A percentile compares a stretch with the other conserved stretches of the same genome.
phyloP scores from a whole-genome alignment of 2,113 vertebrate species.

The Perca fluviatilis region DNA sequence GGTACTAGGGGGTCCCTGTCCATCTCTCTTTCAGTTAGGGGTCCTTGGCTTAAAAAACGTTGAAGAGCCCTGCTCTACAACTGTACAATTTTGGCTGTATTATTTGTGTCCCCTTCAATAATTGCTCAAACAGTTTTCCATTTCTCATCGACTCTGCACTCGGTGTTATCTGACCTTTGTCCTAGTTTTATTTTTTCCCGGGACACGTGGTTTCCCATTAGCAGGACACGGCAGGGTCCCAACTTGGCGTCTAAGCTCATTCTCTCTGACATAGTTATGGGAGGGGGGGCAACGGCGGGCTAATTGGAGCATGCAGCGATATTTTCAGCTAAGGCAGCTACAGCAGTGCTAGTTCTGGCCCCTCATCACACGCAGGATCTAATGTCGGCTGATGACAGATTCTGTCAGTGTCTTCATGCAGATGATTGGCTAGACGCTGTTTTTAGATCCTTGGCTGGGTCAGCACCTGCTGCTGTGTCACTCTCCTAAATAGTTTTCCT shows the following conservation, averaged over 20 bases:
- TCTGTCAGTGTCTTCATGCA: slow-evolving; percentile 35
- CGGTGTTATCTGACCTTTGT: slow-evolving; percentile 21
- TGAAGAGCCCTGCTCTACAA: too few relatives aligned
- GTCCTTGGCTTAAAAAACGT: too few relatives aligned
- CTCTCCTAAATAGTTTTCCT: not conserved
- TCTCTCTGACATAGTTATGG: slow-evolving; percentile 52
- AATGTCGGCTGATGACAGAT: slow-evolving; percentile 61
- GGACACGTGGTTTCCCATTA: slow-evolving; percentile 25
- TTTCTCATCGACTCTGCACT: not conserved
- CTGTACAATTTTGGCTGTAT: too few relatives aligned
- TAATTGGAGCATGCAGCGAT: slow-evolving; percentile 72
- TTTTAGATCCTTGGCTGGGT: slow-evolving; percentile 20
- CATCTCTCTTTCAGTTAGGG: too few relatives aligned
- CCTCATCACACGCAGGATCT: slow-evolving; percentile 62
- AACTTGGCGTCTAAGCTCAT: slow-evolving; percentile 45
- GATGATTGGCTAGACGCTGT: slow-evolving; percentile 2
- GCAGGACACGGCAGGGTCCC: slow-evolving; percentile 23
- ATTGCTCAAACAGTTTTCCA: too few relatives aligned
- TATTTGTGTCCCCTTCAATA: too few relatives aligned
- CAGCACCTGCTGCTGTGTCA: not conserved
- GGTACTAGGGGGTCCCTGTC: too few relatives aligned
- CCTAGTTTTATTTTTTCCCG: not conserved
- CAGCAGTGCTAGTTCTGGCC: slow-evolving; percentile 47
- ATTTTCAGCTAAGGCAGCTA: slow-evolving; percentile 70
- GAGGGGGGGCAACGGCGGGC: slow-evolving; percentile 44